Percentiles rank a stretch among this genome's conserved stretches.
Evolutionary conservation across 1,140 invertebrate species (phyloP).

Genomic region (Euschistus heros): DNA sequence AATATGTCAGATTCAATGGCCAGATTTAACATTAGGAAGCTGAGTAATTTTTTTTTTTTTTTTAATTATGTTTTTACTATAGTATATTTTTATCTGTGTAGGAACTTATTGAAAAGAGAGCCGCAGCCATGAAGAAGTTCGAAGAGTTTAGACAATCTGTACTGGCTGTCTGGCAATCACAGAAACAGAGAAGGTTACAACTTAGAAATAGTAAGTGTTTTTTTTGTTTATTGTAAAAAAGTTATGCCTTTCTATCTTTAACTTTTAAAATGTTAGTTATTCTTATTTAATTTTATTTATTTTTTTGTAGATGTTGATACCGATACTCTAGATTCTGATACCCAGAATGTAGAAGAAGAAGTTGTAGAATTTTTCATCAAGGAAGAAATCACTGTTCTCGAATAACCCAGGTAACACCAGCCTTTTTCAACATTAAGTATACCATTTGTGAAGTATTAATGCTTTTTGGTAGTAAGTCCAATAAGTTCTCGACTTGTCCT

Average conservation of each 20-base stretch:
- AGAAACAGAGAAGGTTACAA: constrained; percentile 67
- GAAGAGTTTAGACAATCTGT: constrained; percentile 66
- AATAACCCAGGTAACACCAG: constrained; percentile 34
- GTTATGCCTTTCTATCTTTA: not conserved
- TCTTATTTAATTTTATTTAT: constrained; percentile 8
- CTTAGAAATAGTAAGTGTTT: constrained; percentile 70
- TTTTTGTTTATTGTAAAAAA: constrained; percentile 1
- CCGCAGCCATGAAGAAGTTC: constrained; percentile 78
- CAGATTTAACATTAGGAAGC: no score
- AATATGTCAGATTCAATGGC: no score
- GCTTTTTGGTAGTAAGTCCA: no score
- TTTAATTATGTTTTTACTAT: no score
- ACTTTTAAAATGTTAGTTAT: not conserved
- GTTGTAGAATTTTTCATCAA: constrained; percentile 95
- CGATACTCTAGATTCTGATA: constrained; percentile 75
- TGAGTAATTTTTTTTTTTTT: no score
- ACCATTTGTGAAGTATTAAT: no score
- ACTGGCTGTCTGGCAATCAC: constrained; percentile 58
- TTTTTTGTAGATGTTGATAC: constrained; percentile 54
- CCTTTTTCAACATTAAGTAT: no score
- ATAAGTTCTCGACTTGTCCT: no score
- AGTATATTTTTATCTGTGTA: constrained; percentile 29
- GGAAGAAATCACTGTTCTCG: constrained; percentile 78
- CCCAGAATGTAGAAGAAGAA: constrained; percentile 86
- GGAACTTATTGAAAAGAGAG: constrained; percentile 90